Conservation (phyloP, 1,140 invertebrate species). For the Centruroides vittatus region DNA sequence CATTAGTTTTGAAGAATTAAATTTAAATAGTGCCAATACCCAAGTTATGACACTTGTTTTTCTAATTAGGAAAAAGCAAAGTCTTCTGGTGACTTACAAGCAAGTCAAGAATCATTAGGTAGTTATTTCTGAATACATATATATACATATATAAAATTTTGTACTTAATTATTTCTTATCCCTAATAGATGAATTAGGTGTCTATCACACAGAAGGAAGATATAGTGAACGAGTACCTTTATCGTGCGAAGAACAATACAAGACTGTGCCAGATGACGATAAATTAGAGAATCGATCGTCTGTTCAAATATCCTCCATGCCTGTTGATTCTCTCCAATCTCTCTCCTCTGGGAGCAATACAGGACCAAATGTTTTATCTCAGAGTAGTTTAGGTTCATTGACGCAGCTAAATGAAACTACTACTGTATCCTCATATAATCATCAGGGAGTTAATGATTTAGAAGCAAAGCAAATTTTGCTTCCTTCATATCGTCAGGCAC, state of each 20-base stretch:
- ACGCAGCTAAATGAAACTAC: not conserved
- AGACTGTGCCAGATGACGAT: no score
- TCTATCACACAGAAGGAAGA: conserved; percentile 8
- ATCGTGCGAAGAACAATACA: not conserved
- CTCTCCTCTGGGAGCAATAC: no score
- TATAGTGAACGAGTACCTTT: conserved; percentile 5
- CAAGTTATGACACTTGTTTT: no score
- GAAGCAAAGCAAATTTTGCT: conserved; percentile 43
- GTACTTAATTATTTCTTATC: not conserved
- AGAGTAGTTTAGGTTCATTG: not conserved
- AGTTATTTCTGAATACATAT: not conserved
- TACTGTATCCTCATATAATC: conserved; percentile 1
- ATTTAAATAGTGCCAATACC: no score
- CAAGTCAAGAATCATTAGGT: conserved; percentile 16
- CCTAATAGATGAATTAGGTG: conserved; percentile 9
- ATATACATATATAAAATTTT: no score
- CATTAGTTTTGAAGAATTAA: no score
- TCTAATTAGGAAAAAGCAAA: no score
- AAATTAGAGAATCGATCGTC: no score
- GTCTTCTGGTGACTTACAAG: not conserved
- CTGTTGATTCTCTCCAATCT: no score
- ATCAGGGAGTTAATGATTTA: no score
- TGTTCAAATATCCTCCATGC: no score
- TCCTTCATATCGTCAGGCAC: conserved; percentile 77
- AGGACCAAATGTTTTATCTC: no score